Conservation (phyloP, 1,140 invertebrate genomes). For the Coptotermes formosanus region DNA sequence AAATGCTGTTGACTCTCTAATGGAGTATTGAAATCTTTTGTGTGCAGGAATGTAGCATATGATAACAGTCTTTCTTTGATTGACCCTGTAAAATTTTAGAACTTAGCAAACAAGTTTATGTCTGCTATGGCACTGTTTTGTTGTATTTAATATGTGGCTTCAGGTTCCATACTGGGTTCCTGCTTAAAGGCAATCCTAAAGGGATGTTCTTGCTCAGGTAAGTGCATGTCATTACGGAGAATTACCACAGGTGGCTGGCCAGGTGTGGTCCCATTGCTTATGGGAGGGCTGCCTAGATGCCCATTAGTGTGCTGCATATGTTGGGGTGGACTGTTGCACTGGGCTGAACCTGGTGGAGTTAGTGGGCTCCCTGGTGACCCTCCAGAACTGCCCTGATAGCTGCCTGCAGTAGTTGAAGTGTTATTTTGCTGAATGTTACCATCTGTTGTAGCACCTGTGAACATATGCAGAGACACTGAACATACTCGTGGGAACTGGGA, state of each 20-base stretch:
- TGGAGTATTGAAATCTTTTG: too few relatives aligned
- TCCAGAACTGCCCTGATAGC: conserved; percentile 46
- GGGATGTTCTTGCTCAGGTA: conserved; percentile 40
- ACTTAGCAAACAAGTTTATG: neutral
- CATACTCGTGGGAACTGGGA: too few relatives aligned
- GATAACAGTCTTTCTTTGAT: too few relatives aligned
- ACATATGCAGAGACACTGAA: neutral
- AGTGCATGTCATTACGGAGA: conserved; percentile 42
- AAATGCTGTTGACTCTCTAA: too few relatives aligned
- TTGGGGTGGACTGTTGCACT: conserved; percentile 43
- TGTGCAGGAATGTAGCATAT: too few relatives aligned
- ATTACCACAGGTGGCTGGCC: conserved; percentile 44
- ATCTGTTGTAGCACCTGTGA: conserved; percentile 29
- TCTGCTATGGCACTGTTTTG: neutral
- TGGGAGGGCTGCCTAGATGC: neutral
- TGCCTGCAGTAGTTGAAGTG: conserved; percentile 28
- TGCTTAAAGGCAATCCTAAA: conserved; percentile 48
- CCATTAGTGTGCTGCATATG: conserved; percentile 29
- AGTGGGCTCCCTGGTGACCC: conserved; percentile 48
- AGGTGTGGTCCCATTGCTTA: conserved; percentile 44
- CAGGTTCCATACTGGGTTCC: conserved; percentile 48
- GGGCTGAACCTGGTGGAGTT: conserved; percentile 48
- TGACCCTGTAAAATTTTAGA: neutral
- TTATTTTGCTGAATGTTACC: conserved; percentile 10
- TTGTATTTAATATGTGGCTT: conserved; percentile 36